phyloP scores from a whole-genome alignment of 2,113 vertebrate genomes.

The Sinocyclocheilus anophthalmus region DNA sequence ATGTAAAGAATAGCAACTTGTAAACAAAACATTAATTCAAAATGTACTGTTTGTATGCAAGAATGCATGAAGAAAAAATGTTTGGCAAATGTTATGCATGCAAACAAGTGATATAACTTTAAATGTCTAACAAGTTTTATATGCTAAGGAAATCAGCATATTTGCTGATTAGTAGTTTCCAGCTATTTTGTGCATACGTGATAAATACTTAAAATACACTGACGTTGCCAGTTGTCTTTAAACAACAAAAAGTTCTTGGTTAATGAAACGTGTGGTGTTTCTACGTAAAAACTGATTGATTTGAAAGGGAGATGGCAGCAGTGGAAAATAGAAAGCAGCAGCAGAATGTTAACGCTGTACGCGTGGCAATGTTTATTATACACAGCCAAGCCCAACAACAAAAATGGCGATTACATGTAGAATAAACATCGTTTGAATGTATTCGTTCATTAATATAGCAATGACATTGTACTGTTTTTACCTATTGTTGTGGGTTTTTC shows the following conservation, averaged over 20 bases:
- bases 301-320: slow-evolving; percentile 5
- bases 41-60: neutral
- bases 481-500: slow-evolving; percentile 94
- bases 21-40: neutral
- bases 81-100: neutral
- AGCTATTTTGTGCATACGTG: neutral
- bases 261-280: neutral
- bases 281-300: neutral
- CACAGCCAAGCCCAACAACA: slow-evolving; percentile 81
- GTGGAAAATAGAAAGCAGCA: slow-evolving; percentile 50
- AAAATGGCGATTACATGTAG: slow-evolving; percentile 74
- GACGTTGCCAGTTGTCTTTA: neutral
- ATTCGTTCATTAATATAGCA: neutral
- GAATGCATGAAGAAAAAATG: neutral
- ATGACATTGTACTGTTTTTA: slow-evolving; percentile 70
- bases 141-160: neutral
- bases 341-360: slow-evolving; percentile 82
- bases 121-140: neutral
- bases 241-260: neutral
- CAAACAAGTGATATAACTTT: neutral
- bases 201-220: neutral
- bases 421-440: slow-evolving; percentile 56
- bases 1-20: neutral
- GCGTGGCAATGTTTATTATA: slow-evolving; percentile 94
- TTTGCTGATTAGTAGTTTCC: neutral